These are phyloP conservation scores for Echinops telfairi DNA, from an alignment of 2,113 vertebrate species.

Conservation along the genomic window DNA sequence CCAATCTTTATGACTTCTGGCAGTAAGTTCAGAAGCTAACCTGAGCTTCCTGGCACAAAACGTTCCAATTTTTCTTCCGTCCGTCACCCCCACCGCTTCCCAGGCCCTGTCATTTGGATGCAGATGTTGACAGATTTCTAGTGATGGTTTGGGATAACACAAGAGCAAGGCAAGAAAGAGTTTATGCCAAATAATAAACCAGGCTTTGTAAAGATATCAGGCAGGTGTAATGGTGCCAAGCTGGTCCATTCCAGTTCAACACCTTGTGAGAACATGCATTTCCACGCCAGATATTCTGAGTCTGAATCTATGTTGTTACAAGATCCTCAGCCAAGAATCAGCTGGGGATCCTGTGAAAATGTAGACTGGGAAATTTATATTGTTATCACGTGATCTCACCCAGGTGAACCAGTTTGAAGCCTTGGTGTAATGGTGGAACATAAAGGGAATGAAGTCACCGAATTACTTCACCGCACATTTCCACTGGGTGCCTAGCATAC, in stretches of 20 bases:
- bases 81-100: no score
- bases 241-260: background rate
- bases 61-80: conserved; percentile 5
- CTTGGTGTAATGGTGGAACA: background rate
- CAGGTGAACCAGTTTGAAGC: background rate
- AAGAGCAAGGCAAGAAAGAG: background rate
- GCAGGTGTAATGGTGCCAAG: background rate
- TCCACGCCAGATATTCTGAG: background rate
- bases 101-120: background rate
- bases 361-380: background rate
- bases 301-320: background rate
- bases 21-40: conserved; percentile 64
- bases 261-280: background rate
- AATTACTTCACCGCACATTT: background rate
- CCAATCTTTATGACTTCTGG: conserved; percentile 65
- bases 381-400: background rate
- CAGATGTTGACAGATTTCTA: conserved; percentile 14
- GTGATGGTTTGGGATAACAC: conserved; percentile 37
- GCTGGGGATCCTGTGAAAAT: background rate
- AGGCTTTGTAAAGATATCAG: background rate
- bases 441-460: background rate
- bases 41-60: conserved; percentile 38
- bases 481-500: background rate
- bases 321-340: background rate
- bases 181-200: conserved; percentile 1